phyloP scores from a whole-genome alignment of 2,797 vertebrate species.

The Gallirallus australis region DNA sequence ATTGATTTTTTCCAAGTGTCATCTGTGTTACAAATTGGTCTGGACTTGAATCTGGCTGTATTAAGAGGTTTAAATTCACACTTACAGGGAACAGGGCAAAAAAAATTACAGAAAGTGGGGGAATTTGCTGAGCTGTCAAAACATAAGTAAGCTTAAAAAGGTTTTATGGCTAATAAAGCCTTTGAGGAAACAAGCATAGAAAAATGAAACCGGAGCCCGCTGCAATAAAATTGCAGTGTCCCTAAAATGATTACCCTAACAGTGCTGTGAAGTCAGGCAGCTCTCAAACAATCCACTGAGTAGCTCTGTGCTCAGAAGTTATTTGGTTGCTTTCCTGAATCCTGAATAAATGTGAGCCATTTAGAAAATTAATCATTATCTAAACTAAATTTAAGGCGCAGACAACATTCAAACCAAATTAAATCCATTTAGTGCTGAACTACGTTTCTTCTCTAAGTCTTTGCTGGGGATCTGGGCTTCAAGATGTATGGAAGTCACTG shows the following conservation, averaged over 20 bases:
- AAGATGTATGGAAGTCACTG: neutral
- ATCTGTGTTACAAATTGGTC: constrained; percentile 71
- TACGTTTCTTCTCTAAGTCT: neutral
- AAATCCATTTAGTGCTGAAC: neutral
- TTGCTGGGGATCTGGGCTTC: neutral
- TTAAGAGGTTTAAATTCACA: constrained; percentile 72
- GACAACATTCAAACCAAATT: neutral
- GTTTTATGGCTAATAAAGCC: constrained; percentile 52
- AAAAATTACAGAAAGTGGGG: constrained; percentile 5
- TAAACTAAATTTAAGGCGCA: neutral
- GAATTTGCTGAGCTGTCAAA: constrained; percentile 59
- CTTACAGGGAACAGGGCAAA: constrained; percentile 5
- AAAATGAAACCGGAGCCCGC: neutral
- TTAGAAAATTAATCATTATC: neutral
- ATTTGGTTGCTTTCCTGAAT: neutral
- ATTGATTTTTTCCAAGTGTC: constrained; percentile 73
- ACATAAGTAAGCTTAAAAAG: constrained; percentile 47
- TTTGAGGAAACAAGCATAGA: constrained; percentile 36
- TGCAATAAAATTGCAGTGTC: constrained; percentile 5
- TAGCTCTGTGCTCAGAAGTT: neutral
- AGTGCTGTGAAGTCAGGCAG: neutral
- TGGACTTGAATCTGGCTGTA: constrained; percentile 57
- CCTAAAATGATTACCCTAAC: constrained; percentile 16
- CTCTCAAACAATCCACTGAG: neutral
- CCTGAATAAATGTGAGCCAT: neutral